A percentile compares a stretch with the other conserved stretches of the same genome.
phyloP scores from a whole-genome alignment of 2,888 invertebrate genomes.

The Drosophila infuscata region DNA sequence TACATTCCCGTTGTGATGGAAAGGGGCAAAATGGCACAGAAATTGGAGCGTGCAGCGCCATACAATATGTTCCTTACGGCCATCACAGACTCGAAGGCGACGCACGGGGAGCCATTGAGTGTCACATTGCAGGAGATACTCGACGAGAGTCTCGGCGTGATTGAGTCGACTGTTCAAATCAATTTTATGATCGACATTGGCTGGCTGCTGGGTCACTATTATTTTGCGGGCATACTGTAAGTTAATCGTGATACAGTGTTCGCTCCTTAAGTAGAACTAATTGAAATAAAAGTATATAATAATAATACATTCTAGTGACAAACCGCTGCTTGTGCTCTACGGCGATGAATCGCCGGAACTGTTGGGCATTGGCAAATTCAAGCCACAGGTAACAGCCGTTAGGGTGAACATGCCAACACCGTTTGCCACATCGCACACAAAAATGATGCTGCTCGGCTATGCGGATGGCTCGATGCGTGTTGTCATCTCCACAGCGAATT shows the following conservation, averaged over 20 bases:
- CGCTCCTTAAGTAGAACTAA: background rate
- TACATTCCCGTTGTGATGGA: conserved; percentile 87
- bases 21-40: conserved; percentile 88
- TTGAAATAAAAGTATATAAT: background rate
- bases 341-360: conserved; percentile 90
- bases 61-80: conserved; percentile 92
- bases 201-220: conserved; percentile 95
- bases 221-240: conserved; percentile 90
- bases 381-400: conserved; percentile 89
- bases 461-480: conserved; percentile 92
- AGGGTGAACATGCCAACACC: conserved; percentile 90
- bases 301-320: conserved; percentile 86
- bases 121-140: conserved; percentile 92
- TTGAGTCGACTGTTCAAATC: conserved; percentile 92
- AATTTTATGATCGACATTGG: conserved; percentile 97
- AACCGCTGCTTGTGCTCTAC: conserved; percentile 91
- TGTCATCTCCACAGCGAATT: conserved; percentile 96
- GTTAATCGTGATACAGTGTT: conserved; percentile 29
- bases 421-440: conserved; percentile 95
- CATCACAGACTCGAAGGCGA: conserved; percentile 88
- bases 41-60: conserved; percentile 89
- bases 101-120: conserved; percentile 88
- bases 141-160: conserved; percentile 90
- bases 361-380: conserved; percentile 86
- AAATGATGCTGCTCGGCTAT: conserved; percentile 95